phyloP scores from a whole-genome alignment of 2,888 invertebrate genomes.

The Auanema sp. region DNA sequence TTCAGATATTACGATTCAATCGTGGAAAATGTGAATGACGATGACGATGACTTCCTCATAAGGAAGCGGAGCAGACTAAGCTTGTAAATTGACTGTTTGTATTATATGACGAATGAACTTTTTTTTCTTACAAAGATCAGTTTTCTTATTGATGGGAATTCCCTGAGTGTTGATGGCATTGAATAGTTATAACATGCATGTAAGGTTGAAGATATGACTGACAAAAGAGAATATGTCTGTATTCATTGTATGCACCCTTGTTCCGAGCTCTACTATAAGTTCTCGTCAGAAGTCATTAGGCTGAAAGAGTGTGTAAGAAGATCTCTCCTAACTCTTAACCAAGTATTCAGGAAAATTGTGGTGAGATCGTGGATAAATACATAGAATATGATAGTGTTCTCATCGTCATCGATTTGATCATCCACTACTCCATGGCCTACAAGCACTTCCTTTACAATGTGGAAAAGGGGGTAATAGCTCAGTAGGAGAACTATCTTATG shows the following conservation, averaged over 20 bases:
- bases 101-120: too few relatives aligned
- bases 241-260: slow-evolving; percentile 48
- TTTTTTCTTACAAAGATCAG: too few relatives aligned
- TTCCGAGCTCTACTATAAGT: slow-evolving; percentile 43
- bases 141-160: too few relatives aligned
- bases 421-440: slow-evolving; percentile 81
- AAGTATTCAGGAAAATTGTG: slow-evolving; percentile 75
- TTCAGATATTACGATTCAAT: slow-evolving; percentile 18
- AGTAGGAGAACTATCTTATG: not conserved
- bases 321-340: not conserved
- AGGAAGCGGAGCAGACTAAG: slow-evolving; percentile 21
- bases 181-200: too few relatives aligned
- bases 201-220: not conserved
- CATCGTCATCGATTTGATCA: slow-evolving; percentile 80
- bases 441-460: slow-evolving; percentile 83
- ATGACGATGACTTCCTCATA: slow-evolving; percentile 23
- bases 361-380: slow-evolving; percentile 81
- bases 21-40: slow-evolving; percentile 9
- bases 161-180: too few relatives aligned
- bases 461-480: slow-evolving; percentile 73
- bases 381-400: slow-evolving; percentile 88
- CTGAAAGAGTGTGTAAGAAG: slow-evolving; percentile 59
- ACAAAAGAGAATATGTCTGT: slow-evolving; percentile 36
- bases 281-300: slow-evolving; percentile 53
- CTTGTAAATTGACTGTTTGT: slow-evolving; percentile 1